phyloP scores from a whole-genome alignment of 2,888 invertebrate species.

The Zonitis immaculata region DNA sequence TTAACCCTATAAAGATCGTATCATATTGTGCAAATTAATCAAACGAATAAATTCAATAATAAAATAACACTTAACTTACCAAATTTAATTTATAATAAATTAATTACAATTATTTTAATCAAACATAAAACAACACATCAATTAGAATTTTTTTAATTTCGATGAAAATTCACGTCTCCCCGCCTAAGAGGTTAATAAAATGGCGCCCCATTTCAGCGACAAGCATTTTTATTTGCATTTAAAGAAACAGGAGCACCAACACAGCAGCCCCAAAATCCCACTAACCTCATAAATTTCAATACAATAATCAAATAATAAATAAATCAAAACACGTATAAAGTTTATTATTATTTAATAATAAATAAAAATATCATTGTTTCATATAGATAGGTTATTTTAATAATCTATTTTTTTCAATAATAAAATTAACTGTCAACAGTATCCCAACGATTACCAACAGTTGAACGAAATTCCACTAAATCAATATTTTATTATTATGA shows the following conservation, averaged over 20 bases:
- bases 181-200: conserved; percentile 49
- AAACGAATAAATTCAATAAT: not conserved
- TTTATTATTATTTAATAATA: not conserved
- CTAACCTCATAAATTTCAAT: not conserved
- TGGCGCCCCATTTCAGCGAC: conserved; percentile 39
- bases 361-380: not conserved
- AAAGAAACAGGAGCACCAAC: conserved; percentile 17
- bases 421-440: not conserved
- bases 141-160: conserved; percentile 16
- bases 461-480: not conserved
- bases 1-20: conserved; percentile 4
- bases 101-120: conserved; percentile 7
- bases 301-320: not conserved
- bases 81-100: not conserved
- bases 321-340: not conserved
- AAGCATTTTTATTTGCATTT: conserved; percentile 18
- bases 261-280: conserved; percentile 8
- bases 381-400: not conserved
- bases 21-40: not conserved
- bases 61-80: not conserved
- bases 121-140: conserved; percentile 23
- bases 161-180: conserved; percentile 39
- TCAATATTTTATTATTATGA: not conserved
- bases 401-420: not conserved
- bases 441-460: not conserved